Base-by-base conservation (phyloP, 2,113 vertebrate genomes). In the Urocynchramus pylzowi region DNA sequence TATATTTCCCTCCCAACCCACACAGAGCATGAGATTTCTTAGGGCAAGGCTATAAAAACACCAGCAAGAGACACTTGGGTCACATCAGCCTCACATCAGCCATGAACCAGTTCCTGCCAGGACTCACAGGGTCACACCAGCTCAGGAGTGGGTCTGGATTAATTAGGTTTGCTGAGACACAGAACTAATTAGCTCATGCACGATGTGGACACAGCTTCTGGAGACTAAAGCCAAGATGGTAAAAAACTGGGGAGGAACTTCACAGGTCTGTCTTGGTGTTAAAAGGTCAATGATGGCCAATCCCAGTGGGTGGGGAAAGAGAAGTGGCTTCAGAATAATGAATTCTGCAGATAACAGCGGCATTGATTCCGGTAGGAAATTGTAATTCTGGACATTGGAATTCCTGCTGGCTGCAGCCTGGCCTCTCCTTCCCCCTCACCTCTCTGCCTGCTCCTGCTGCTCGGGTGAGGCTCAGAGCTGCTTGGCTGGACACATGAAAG, bases 211-310 rank as follows among this genome's bases (percentile, higher is more conserved):
- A 13, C 47, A 31, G 16, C 56, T 42, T 1, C 11, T 11, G 45
- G 18, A 87, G 28, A 3, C 0, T 1, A 24, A 27, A 47, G 64
- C 9, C 7, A 24, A 33, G 2, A 0, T 0, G 7, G 2, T 3
- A 5, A 44, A 49, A 27, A 4, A 7, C 13, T 19, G 4, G 4
- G 1, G 28, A 27, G 16, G 13, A 17, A 24, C 9, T 16, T 42
- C 42, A 10, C 0, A 26, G 7, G 9, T 8, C 53, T 23, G 31
- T 37, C 17, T 8, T 9, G 33, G 39, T 4, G 35, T 42, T 54
- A 15, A 41, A 17, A 80, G 67, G 35, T 33, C 54, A 17, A 0
- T 0, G 39, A 31, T 3, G 37, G n/a, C 28, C 14, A 57, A 21
- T 3, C 41, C 33, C 44, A 3, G 37, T 1, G 21, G 9, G 57